These are phyloP conservation scores for Latrodectus elegans DNA, from an alignment of 2,888 invertebrate genomes.

Conservation along the genomic window DNA sequence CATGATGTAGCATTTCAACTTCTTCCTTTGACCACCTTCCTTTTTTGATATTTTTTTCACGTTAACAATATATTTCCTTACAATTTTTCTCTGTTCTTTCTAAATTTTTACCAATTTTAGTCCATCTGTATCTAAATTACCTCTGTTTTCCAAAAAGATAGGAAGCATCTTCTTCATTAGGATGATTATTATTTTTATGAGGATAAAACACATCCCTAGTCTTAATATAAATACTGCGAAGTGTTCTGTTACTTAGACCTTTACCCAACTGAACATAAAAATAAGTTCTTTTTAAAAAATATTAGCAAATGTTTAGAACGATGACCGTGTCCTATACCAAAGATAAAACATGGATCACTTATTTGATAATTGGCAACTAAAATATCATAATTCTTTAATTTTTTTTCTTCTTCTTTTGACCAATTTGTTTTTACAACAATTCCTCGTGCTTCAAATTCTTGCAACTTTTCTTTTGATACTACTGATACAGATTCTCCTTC, in stretches of 20 bases:
- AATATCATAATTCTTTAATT: background rate
- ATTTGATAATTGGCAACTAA: background rate
- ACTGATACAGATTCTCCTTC: background rate
- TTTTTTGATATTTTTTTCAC: no score
- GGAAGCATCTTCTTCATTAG: no score
- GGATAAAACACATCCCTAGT: background rate
- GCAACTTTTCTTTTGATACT: background rate
- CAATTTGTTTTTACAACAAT: background rate
- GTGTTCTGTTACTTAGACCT: background rate
- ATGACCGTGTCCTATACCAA: background rate
- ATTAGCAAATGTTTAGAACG: background rate
- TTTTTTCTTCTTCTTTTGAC: background rate
- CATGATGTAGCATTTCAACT: no score
- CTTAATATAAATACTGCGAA: background rate
- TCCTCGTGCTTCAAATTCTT: background rate
- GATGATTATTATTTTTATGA: no score
- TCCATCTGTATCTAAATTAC: no score
- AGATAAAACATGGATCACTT: background rate
- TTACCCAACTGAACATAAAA: slow-evolving; percentile 2
- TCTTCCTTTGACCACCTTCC: no score
- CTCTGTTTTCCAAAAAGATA: no score
- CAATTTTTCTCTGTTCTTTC: no score
- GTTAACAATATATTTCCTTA: no score
- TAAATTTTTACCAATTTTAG: no score
- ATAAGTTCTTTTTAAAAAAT: background rate